phyloP scores from a whole-genome alignment of 2,113 vertebrate genomes.

The Zingel zingel region DNA sequence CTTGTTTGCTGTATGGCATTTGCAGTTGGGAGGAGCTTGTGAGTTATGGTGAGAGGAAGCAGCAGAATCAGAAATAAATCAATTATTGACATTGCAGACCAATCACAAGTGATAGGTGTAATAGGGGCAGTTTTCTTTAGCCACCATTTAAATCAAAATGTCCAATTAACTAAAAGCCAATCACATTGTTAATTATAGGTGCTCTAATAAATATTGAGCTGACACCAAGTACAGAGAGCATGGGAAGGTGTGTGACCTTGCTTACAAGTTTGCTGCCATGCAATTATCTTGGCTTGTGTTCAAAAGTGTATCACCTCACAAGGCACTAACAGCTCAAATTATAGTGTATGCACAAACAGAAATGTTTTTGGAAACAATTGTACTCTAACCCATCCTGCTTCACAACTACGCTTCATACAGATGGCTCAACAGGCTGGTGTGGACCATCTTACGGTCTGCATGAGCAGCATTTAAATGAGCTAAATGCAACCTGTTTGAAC shows the following conservation, averaged over 20 bases:
- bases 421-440: slow-evolving; percentile 53
- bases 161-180: not conserved
- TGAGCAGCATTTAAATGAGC: slow-evolving; percentile 66
- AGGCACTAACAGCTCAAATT: slow-evolving; percentile 4
- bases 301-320: slow-evolving; percentile 18
- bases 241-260: slow-evolving; percentile 14
- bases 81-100: not conserved
- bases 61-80: not conserved
- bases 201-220: not conserved
- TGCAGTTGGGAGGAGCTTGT: not conserved
- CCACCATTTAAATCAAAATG: not conserved
- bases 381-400: not conserved
- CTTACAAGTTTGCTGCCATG: slow-evolving; percentile 18
- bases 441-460: slow-evolving; percentile 36
- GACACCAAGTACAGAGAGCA: not conserved
- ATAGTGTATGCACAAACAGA: not conserved
- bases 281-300: slow-evolving; percentile 24
- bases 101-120: not conserved
- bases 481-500: slow-evolving; percentile 76
- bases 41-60: not conserved
- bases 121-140: not conserved
- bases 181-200: not conserved
- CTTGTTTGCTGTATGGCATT: slow-evolving; percentile 4
- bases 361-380: slow-evolving; percentile 24
- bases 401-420: slow-evolving; percentile 34